Evolutionary conservation across 2,888 invertebrate species (phyloP).

Genomic region (Liodrosophila aerea): DNA sequence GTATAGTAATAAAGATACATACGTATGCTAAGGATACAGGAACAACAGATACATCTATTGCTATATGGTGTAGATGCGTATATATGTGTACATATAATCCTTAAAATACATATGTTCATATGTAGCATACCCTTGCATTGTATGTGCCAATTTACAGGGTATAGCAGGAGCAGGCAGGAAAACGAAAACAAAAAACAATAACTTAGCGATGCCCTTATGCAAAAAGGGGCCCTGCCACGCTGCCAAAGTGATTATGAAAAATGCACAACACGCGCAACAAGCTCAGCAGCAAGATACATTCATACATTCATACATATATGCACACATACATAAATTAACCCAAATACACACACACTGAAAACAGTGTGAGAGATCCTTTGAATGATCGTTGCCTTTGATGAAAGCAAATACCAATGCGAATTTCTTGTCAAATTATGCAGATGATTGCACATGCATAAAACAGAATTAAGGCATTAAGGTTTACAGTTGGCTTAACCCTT

Average conservation of each 20-base stretch:
- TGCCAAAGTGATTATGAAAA: conserved; percentile 60
- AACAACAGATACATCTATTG: no score
- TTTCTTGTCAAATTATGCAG: conserved; percentile 41
- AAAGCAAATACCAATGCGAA: conserved; percentile 25
- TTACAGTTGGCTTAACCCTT: no score
- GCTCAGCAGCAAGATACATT: conserved; percentile 35
- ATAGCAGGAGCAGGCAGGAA: conserved; percentile 3
- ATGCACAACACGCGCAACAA: conserved; percentile 56
- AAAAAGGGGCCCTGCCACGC: conserved; percentile 50
- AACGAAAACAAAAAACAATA: conserved; percentile 36
- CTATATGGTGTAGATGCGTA: no score
- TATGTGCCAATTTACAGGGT: conserved; percentile 9
- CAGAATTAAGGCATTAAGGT: no score
- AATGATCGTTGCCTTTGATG: conserved; percentile 25
- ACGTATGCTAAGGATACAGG: no score
- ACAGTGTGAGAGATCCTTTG: conserved; percentile 15
- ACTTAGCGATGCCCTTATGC: conserved; percentile 52
- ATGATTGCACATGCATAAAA: conserved; percentile 20
- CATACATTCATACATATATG: no score
- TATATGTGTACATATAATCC: no score
- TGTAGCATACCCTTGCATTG: no score
- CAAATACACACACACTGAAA: conserved; percentile 12
- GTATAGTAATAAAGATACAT: no score
- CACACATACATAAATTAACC: conserved; percentile 24
- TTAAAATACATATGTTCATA: no score